phyloP scores from a whole-genome alignment of 2,113 vertebrate species.

The Bungarus multicinctus region DNA sequence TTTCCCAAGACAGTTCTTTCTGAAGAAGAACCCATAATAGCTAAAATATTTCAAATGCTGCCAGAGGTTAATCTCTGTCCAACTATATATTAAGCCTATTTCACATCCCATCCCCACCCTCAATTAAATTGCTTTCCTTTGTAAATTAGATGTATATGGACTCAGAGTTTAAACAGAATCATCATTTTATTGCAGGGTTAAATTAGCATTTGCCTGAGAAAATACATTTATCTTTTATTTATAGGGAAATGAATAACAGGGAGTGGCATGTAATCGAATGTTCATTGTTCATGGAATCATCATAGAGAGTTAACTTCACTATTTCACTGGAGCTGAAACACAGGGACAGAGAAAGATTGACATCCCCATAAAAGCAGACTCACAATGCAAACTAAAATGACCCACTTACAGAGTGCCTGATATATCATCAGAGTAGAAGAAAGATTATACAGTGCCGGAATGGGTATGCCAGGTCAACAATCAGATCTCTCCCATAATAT shows the following conservation, averaged over 20 bases:
- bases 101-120: background rate
- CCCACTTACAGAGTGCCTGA: conserved; percentile 15
- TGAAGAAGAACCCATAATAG: no score
- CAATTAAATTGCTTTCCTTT: background rate
- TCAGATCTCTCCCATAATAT: conserved; percentile 22
- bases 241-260: conserved; percentile 16
- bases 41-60: background rate
- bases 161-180: background rate
- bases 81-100: background rate
- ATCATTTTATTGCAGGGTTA: background rate
- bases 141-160: background rate
- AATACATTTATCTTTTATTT: background rate
- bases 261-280: conserved; percentile 18
- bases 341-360: conserved; percentile 26
- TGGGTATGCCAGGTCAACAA: conserved; percentile 4
- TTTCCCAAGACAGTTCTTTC: background rate
- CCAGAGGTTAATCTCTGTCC: background rate
- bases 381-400: conserved; percentile 5
- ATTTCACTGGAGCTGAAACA: conserved; percentile 34
- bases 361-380: conserved; percentile 5
- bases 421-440: conserved; percentile 14
- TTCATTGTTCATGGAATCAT: conserved; percentile 17
- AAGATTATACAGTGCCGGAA: conserved; percentile 15
- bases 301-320: conserved; percentile 24
- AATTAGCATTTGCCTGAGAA: conserved; percentile 17